Base-by-base conservation (phyloP, 2,113 vertebrate species). In the Dipodomys ordii region DNA sequence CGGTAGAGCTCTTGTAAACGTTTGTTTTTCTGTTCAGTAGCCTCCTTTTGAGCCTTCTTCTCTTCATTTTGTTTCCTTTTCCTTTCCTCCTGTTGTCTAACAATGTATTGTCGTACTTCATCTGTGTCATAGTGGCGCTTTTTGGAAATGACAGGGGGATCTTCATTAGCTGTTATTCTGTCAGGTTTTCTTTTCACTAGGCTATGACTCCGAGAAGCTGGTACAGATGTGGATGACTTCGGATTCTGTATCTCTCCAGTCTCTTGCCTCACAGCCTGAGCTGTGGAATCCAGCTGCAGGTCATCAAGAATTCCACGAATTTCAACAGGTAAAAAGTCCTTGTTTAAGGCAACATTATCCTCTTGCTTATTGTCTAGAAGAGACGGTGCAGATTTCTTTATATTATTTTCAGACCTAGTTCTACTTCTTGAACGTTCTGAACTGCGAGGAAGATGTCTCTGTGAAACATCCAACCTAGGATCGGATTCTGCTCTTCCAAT, bases 1-100 rank as follows among this genome's bases (percentile, higher is more conserved):
- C 97, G 98, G 97, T 99, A 99, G 69, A 99, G 99, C 95, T 99
- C 99, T 91, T 99, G 99, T 18, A 99, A 98, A n/a, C 99, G 98
- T 96, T 99, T 98, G 95, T 98, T 99, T 96, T 98, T 98, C 93
- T 98, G 98, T 76, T 99, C 98, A 1, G 98, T 98, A 62, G 98
- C 99, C 96, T 99, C 99, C 68, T 98, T 99, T 91, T 99, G 98
- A 23, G 98, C 98, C 83, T 98, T 98, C 96, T 99, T 99, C 96
- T 99, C 99, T 88, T 99, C 99, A 0, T 96, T 98, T 89, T 99
- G 99, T 78, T 98, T 99, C 96, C 98, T 99, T 92, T 98, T 99
- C 88, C 99, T 98, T 79, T 99, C 99, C 91, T 99, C 99, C 97
- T 99, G 99, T 92, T 99, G 99, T 92, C 98, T 98, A 83, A 98